Evolutionary conservation across 2,888 invertebrate species (phyloP), one percentile per base, ranked within the genome.

Genomic region (Sceliomorpha sp.): DNA sequence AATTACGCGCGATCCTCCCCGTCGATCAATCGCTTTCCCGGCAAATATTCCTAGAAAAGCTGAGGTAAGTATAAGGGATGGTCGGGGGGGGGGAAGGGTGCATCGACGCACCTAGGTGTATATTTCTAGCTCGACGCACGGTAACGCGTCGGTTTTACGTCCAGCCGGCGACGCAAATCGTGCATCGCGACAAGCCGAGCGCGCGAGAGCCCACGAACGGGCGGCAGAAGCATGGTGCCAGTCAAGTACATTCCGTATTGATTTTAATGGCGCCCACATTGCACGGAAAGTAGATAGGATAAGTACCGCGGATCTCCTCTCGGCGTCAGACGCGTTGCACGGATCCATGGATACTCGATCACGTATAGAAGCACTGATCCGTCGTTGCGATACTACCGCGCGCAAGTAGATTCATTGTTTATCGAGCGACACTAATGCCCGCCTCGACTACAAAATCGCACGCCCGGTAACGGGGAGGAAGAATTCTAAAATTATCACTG

Each of bases 191-290:
- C 17, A 53, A 66, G 66, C 51, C 58, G 51, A 51, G 51, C 51
- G 64, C 24, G 17, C n/a, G n/a, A n/a, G 58, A 66, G 58, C 58
- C 45, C 51, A 24, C n/a, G 40, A 66, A 70, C 73, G 74, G n/a
- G n/a, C n/a, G n/a, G n/a, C n/a, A n/a, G n/a, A n/a, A n/a, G n/a
- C 70, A 68, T 73, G 68, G 64, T 72, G 74, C 75, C 77, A 77
- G 79, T 80, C 80, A 79, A 81, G 80, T 79, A 73, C 77, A 78
- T 77, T 79, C 78, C 74, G 81, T 81, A 81, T 82, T 75, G 82
- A 82, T 81, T 82, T 82, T 79, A 80, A 82, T 80, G 79, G 66
- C 27, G 66, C 51, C 58, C 45, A 29, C 66, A 67, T 67, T 59
- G 66, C 53, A 48, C 53, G n/a, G 59, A 59, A 58, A 59, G 66